Percentiles rank a stretch among this genome's conserved stretches.
Evolutionary conservation across 2,888 invertebrate genomes (phyloP).

Genomic region (Xestia rhomboidea): DNA sequence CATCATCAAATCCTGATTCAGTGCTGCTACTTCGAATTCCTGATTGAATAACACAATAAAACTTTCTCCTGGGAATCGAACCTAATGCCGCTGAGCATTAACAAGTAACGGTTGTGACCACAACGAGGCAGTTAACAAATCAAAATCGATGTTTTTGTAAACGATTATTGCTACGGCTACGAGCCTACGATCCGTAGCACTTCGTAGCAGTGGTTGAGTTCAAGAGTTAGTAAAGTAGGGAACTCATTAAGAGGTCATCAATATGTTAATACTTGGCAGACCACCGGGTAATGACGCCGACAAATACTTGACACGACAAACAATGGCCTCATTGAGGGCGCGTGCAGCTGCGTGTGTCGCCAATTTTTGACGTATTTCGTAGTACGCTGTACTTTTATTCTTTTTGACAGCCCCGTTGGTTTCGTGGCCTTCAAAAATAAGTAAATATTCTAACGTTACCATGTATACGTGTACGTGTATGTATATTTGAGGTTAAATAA

Average conservation of each 20-base stretch:
- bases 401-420: not conserved
- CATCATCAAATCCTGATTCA: too few relatives aligned
- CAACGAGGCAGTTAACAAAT: not conserved
- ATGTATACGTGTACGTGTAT: too few relatives aligned
- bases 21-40: not conserved
- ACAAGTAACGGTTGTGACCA: not conserved
- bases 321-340: constrained; percentile 84
- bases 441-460: too few relatives aligned
- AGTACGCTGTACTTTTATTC: not conserved
- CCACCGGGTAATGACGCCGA: constrained; percentile 75
- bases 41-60: not conserved
- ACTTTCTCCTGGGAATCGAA: not conserved
- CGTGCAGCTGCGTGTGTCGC: constrained; percentile 82
- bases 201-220: constrained; percentile 26
- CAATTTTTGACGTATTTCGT: not conserved
- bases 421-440: not conserved
- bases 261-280: constrained; percentile 78
- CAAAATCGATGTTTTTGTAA: not conserved
- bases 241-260: constrained; percentile 83
- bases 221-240: constrained; percentile 43
- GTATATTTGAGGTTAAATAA: too few relatives aligned
- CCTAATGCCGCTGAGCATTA: not conserved
- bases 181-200: constrained; percentile 35
- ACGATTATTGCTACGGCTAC: constrained; percentile 33
- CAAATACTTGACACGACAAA: constrained; percentile 66